Evolutionary conservation across 23 tunicate species (phyloP), one percentile per base, ranked within the genome.

Genomic region (Clavelina lepadiformis): DNA sequence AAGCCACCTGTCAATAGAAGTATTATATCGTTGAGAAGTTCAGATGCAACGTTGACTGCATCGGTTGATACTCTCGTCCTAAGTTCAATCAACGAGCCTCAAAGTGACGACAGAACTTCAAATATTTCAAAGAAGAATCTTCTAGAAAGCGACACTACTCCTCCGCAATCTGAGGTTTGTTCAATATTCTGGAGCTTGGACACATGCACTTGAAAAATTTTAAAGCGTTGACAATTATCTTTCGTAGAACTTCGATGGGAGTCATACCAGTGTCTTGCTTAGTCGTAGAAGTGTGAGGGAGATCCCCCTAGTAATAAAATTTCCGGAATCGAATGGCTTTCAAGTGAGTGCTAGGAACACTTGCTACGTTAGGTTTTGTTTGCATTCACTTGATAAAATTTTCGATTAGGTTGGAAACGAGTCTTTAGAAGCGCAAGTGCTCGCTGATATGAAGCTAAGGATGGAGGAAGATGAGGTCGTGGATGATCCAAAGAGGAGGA

Each of bases 11-110:
- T 11, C 67, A 63, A 75, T 46, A 33, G 34, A 3, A 63, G 81
- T 26, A 20, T 51, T 31, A 36, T 51, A 6, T 76, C 93, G 1
- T 52, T 77, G 35, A 46, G 75, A 37, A 68, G 83, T 38, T 85
- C 83, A 28, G 82, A 83, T 52, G 81, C 82, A 5, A 83, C 91
- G 2, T 46, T 83, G 25, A 83, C 91, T 5, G 82, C 49, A 50
- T 74, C 82, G 38, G 72, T 83, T 21, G 82, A 83, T 70, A 83
- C 91, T 13, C 65, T 83, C 15, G 82, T 83, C n/a, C 91, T 58
- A 21, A 71, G 28, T 46, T 80, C 86, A 8, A 35, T 62, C n/a
- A n/a, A n/a, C n/a, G n/a, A n/a, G n/a, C n/a, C n/a, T n/a, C n/a
- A n/a, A n/a, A n/a, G n/a, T n/a, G n/a, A n/a, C n/a, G n/a, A n/a